A percentile compares a stretch with the other conserved stretches of the same genome.
Evolutionary conservation across 1,140 invertebrate species (phyloP).

Genomic region (Drosophila nikananu): DNA sequence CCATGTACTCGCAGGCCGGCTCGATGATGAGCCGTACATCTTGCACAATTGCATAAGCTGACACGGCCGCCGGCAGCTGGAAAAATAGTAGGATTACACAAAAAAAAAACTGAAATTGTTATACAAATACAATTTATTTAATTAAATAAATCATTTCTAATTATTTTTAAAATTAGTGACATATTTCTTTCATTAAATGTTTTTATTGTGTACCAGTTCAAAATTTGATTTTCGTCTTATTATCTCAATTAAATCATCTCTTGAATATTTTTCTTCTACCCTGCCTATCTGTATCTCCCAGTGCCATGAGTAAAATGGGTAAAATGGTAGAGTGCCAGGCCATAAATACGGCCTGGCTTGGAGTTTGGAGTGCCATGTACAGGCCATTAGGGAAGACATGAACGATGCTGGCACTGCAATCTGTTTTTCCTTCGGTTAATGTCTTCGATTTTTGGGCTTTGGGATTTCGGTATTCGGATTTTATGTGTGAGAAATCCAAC

Average conservation of each 20-base stretch:
- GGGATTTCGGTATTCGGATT: constrained; percentile 33
- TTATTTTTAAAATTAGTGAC: too few species aligned
- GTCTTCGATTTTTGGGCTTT: constrained; percentile 61
- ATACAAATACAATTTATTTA: not conserved
- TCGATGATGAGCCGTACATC: constrained; percentile 51
- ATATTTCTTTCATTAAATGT: not conserved
- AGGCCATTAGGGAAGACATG: constrained; percentile 77
- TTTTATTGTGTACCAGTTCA: not conserved
- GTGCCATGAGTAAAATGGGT: constrained; percentile 14
- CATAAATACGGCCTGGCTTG: constrained; percentile 62
- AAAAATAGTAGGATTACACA: constrained; percentile 31
- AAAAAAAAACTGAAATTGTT: not conserved
- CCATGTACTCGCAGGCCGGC: constrained; percentile 22
- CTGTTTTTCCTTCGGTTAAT: constrained; percentile 64
- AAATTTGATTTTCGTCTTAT: too few species aligned
- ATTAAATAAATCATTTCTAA: too few species aligned
- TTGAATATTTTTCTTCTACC: fast-evolving
- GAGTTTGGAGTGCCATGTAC: constrained; percentile 57
- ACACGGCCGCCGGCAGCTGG: constrained; percentile 32
- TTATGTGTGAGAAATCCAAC: constrained; percentile 76
- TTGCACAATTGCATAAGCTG: constrained; percentile 69
- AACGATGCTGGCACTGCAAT: constrained; percentile 60
- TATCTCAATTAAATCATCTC: not conserved
- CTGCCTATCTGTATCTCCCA: not conserved
- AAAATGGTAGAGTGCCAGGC: constrained; percentile 65